Evolutionary conservation across 1,140 invertebrate species (phyloP).

Genomic region (Pseudomyrmex sp.): DNA sequence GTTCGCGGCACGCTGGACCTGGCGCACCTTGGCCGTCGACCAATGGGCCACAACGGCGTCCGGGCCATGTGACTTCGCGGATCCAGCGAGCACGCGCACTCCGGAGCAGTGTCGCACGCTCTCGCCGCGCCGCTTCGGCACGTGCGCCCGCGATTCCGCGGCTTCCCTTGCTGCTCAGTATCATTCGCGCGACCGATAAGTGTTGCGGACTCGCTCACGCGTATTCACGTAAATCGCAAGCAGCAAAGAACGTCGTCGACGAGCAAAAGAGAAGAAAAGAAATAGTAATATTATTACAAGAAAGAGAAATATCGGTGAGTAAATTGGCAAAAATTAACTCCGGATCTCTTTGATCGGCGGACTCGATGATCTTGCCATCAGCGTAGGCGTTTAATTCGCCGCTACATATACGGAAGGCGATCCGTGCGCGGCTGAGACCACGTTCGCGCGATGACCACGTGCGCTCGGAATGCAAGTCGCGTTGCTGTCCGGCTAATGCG

Average conservation of each 20-base stretch:
- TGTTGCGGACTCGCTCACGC: slow-evolving; percentile 6
- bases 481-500: not conserved
- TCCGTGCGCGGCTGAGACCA: not conserved
- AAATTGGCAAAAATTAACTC: too few relatives aligned
- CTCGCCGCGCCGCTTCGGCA: not conserved
- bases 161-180: slow-evolving; percentile 20
- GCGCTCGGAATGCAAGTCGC: slow-evolving; percentile 34
- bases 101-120: not conserved
- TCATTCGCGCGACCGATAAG: slow-evolving; percentile 44
- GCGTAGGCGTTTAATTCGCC: not conserved
- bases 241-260: not conserved
- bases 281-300: not conserved
- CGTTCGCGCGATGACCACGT: slow-evolving; percentile 35
- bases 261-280: not conserved
- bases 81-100: slow-evolving; percentile 40
- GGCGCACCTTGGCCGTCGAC: slow-evolving; percentile 4
- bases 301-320: slow-evolving; percentile 11
- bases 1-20: not conserved
- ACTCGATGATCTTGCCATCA: too few relatives aligned
- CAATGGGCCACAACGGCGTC: not conserved
- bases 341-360: too few relatives aligned
- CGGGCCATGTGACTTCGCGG: slow-evolving; percentile 2
- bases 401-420: not conserved
- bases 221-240: not conserved
- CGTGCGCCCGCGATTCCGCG: slow-evolving; percentile 26